Evolutionary conservation across 2,113 vertebrate genomes (phyloP), one percentile per base, ranked within the genome.

Genomic region (Corythornis cristatus): DNA sequence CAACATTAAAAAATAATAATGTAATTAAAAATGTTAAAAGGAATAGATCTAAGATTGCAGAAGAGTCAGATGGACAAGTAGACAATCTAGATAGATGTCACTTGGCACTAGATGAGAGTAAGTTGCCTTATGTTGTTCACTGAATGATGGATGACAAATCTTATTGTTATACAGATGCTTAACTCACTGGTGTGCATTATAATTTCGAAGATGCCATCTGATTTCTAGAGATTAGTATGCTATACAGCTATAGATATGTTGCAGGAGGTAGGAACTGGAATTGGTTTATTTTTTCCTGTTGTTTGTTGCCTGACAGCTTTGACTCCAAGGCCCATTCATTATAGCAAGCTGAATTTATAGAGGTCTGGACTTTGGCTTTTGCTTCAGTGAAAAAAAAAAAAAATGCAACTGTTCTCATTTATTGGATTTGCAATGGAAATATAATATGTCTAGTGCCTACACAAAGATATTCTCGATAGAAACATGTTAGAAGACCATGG

Each of bases 121-220:
- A 96, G 90, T 95, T 96, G 81, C 96, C 95, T 93, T 95, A 93
- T 89, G 85, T 60, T 96, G 71, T 95, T 97, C 90, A 76, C 88
- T 94, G 93, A 97, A 93, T 97, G 95, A 97, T 96, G 87, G 83
- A 96, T 97, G 96, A 96, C 88, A 97, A 97, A 95, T 91, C 94
- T 95, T 93, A 96, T 96, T 97, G 94, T 97, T 96, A 96, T 96
- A 97, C 94, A 98, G 96, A 97, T 97, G 96, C 91, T 97, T 97
- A 96, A 96, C 95, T 97, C 65, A 65, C 43, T 97, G 93, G 79
- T 96, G 74, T 95, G 94, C 83, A 95, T 97, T 93, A 93, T 97
- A 96, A 97, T 98, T 97, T 95, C 96, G 95, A 97, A 95, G 91
- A 96, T 90, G 88, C 89, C 91, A 96, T 94, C 89, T 97, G 94